Base-by-base conservation (phyloP, 2,888 invertebrate genomes). In the Falcaria lacertinaria region DNA sequence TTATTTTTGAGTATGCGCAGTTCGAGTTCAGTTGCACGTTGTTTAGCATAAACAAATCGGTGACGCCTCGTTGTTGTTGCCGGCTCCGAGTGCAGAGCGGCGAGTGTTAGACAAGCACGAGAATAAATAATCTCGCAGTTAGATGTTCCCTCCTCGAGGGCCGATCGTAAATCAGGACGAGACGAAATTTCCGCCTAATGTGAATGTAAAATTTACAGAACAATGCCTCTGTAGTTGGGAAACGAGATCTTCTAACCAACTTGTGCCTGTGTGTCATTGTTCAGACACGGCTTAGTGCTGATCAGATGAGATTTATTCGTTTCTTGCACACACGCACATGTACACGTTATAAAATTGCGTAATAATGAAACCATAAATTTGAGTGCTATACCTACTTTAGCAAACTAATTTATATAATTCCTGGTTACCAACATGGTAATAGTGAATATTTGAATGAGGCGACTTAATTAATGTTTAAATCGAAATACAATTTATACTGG, bases 41-140 rank as follows among this genome's bases (percentile, higher is more conserved):
- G 73, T 74, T 85, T 80, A 80, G 74, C 81, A 82, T 82, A 81
- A 80, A 82, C 80, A 81, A 82, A 80, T 80, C 74, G 73, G 59
- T 55, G 60, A 52, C 60, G 57, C 59, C 49, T 19, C 52, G 50
- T 55, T 61, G 54, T 60, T 57, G 54, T 53, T 47, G 47, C 47
- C 34, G 47, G 47, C 44, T 49, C 38, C 13, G 13, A 45, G 39
- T 35, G 45, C 42, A 47, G 45, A 42, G 41, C 49, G 48, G 56
- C 54, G 58, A 66, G 68, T 69, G 69, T 72, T 70, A 77, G 78
- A 75, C 69, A 70, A 68, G 65, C 65, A 53, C 47, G 57, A 54
- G 69, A 75, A 81, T 85, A 83, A 85, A 83, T 82, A 83, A 79
- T 76, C 71, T 68, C 68, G 52, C 68, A 68, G 76, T 83, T 80